phyloP scores from a whole-genome alignment of 2,888 invertebrate genomes.

The Drosophila hamatofila region DNA sequence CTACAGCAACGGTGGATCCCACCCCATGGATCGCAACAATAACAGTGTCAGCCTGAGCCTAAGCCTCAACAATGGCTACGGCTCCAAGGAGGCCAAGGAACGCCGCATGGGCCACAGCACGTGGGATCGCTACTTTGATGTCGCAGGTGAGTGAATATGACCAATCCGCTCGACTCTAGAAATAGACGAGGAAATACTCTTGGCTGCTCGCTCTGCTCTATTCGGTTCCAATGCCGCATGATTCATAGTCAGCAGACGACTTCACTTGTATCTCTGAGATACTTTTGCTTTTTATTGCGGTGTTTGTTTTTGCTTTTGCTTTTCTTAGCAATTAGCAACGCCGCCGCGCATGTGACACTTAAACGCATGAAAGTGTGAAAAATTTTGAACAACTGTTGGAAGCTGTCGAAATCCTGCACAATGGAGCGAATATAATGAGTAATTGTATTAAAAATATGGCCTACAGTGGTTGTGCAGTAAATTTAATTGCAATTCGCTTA shows the following conservation, averaged over 20 bases:
- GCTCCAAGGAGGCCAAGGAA: slow-evolving; percentile 50
- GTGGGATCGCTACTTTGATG: slow-evolving; percentile 76
- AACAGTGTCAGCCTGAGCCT: slow-evolving; percentile 65
- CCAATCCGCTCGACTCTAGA: slow-evolving; percentile 1
- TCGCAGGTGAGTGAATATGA: slow-evolving; percentile 75
- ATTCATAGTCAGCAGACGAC: slow-evolving; percentile 59
- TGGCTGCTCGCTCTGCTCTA: slow-evolving; percentile 30
- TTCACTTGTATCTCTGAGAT: slow-evolving; percentile 62
- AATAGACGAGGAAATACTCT: slow-evolving; percentile 56
- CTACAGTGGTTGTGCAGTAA: neutral
- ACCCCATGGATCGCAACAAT: slow-evolving; percentile 81
- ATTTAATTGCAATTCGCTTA: neutral
- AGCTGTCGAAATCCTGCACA: slow-evolving; percentile 52
- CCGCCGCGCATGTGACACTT: slow-evolving; percentile 73
- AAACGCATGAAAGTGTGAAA: slow-evolving; percentile 77
- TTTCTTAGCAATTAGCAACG: slow-evolving; percentile 72
- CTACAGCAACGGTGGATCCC: slow-evolving; percentile 37
- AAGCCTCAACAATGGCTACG: slow-evolving; percentile 54
- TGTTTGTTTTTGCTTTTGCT: slow-evolving; percentile 31
- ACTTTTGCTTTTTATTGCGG: slow-evolving; percentile 60
- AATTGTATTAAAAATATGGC: neutral
- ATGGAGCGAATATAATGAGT: slow-evolving; percentile 40
- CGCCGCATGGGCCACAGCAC: slow-evolving; percentile 62
- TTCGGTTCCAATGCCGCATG: slow-evolving; percentile 33
- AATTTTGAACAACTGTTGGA: slow-evolving; percentile 62